Conservation (phyloP, 2,113 vertebrate genomes). For the Lampris incognitus region DNA sequence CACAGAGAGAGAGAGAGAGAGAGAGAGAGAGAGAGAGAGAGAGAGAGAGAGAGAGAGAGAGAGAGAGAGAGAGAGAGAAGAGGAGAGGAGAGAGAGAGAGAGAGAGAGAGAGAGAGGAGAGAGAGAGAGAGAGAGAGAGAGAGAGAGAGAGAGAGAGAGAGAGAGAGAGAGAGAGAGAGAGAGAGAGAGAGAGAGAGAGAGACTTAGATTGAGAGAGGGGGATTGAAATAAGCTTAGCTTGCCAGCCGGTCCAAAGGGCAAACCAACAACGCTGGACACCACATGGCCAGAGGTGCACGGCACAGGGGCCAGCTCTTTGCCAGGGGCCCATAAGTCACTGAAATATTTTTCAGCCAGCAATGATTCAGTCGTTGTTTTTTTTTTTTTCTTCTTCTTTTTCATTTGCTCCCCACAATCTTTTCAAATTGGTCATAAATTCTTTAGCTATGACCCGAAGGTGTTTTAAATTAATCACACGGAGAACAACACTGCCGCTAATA, state of each 20-base stretch:
- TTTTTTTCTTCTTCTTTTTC: background rate
- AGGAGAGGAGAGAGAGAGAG: no score
- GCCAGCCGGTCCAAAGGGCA: slow-evolving; percentile 55
- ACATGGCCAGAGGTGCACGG: slow-evolving; percentile 43
- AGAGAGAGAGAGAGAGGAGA: no score
- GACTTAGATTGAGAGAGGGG: background rate
- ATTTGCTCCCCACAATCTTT: slow-evolving; percentile 13
- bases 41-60: background rate
- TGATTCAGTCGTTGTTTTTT: slow-evolving; percentile 18
- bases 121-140: no score
- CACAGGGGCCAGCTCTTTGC: slow-evolving; percentile 17
- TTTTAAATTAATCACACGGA: slow-evolving; percentile 30
- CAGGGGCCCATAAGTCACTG: slow-evolving; percentile 28
- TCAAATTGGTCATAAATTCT: slow-evolving; percentile 23
- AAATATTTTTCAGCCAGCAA: background rate
- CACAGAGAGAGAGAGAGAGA: background rate
- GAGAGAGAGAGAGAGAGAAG: no score
- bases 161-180: slow-evolving; percentile 5
- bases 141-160: no score
- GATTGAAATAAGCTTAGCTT: slow-evolving; percentile 44
- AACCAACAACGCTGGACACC: slow-evolving; percentile 31
- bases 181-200: slow-evolving; percentile 24
- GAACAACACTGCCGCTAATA: background rate
- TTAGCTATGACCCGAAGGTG: slow-evolving; percentile 22
- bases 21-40: background rate